phyloP scores from a whole-genome alignment of 2,113 vertebrate species.

The crab-eating macaque (Macaca fascicularis) region T2T-MFA8v1.1 NC_088395.1:146082501-146083000 shows the following conservation, averaged over 20 bases:
- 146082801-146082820: background rate
- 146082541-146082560: background rate
- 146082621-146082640: background rate
- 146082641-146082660: constrained; percentile 27
- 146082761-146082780: constrained; percentile 18
- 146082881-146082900: background rate
- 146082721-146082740: constrained; percentile 12
- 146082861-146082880: background rate
- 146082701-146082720: constrained; percentile 5
- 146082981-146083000: constrained; percentile 22
- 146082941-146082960: background rate
- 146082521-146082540: background rate
- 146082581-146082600: background rate
- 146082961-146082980: background rate
- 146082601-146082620: background rate
- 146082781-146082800: constrained; percentile 1
- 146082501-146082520: background rate
- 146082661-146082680: background rate
- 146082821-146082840: constrained; percentile 11
- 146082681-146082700: background rate
- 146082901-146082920: background rate
- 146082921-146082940: background rate
- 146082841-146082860: background rate
- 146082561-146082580: background rate
- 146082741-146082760: background rate